These are phyloP conservation scores for Pseudolycoriella hygida DNA, from an alignment of 2,888 invertebrate genomes.

Conservation along the genomic window DNA sequence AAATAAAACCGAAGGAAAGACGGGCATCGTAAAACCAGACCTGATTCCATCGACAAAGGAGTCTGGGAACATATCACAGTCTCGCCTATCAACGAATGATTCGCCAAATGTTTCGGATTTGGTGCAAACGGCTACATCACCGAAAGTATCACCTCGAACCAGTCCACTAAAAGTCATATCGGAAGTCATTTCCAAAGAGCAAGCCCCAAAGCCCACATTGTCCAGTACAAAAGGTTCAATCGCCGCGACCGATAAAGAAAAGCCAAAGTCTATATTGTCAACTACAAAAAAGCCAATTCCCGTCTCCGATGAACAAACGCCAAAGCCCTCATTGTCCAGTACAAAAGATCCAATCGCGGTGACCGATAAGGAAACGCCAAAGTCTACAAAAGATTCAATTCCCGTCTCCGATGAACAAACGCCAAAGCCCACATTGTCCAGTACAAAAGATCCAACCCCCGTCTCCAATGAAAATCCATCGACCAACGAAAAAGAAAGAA, in stretches of 20 bases:
- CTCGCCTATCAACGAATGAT: not conserved
- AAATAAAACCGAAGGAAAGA: slow-evolving; percentile 22
- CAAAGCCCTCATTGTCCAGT: too few relatives aligned
- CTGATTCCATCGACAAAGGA: slow-evolving; percentile 16
- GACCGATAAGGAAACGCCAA: too few relatives aligned
- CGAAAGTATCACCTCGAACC: slow-evolving; percentile 6
- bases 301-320: too few relatives aligned
- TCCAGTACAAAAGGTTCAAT: not conserved
- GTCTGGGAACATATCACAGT: slow-evolving; percentile 6
- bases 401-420: too few relatives aligned
- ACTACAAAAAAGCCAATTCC: too few relatives aligned
- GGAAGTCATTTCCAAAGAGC: not conserved
- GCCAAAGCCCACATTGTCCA: too few relatives aligned
- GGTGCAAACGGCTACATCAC: slow-evolving; percentile 8
- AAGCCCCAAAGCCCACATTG: not conserved
- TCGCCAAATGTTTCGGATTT: slow-evolving; percentile 3
- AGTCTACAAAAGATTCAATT: too few relatives aligned
- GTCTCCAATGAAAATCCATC: slow-evolving; percentile 7
- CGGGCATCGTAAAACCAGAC: slow-evolving; percentile 21
- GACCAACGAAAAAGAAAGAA: slow-evolving; percentile 12
- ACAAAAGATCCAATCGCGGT: too few relatives aligned
- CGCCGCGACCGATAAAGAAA: not conserved
- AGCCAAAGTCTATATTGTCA: not conserved
- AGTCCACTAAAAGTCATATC: slow-evolving; percentile 4
- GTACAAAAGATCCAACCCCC: not conserved